These are phyloP conservation scores for Diaprepes abbreviatus DNA, from an alignment of 2,888 invertebrate genomes.

Conservation along the genomic window DNA sequence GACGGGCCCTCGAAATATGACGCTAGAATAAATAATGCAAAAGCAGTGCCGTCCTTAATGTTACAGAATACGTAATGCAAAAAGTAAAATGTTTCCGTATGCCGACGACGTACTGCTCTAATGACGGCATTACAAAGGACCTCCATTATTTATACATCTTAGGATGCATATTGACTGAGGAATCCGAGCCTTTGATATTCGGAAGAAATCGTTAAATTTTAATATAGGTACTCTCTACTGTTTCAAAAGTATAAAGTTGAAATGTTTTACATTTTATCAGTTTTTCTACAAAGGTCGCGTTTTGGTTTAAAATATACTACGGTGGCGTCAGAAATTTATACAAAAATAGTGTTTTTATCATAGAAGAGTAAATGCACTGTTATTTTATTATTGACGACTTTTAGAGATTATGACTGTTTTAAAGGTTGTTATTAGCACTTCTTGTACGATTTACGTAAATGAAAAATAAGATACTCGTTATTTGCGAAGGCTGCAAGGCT, in stretches of 20 bases:
- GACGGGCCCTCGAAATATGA: conserved; percentile 24
- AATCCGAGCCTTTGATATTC: conserved; percentile 38
- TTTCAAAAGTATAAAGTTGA: conserved; percentile 13
- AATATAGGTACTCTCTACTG: conserved; percentile 6
- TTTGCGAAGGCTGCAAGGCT: too few relatives aligned
- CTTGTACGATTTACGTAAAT: too few relatives aligned
- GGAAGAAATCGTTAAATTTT: conserved; percentile 33
- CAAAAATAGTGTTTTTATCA: too few relatives aligned
- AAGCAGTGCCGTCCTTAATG: conserved; percentile 54
- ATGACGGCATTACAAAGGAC: conserved; percentile 62
- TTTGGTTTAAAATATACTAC: too few relatives aligned
- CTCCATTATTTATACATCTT: conserved; percentile 62
- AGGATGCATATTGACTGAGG: conserved; percentile 49
- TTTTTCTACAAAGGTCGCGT: too few relatives aligned
- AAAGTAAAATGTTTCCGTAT: conserved; percentile 59
- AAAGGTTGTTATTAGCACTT: too few relatives aligned
- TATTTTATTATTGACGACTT: too few relatives aligned
- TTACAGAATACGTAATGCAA: conserved; percentile 56
- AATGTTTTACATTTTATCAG: conserved; percentile 18
- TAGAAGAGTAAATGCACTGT: too few relatives aligned
- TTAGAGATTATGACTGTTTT: too few relatives aligned
- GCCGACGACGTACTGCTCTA: conserved; percentile 58
- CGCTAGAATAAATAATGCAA: conserved; percentile 55
- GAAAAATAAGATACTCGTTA: too few relatives aligned
- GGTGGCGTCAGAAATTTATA: too few relatives aligned